Base-by-base conservation (phyloP, 2,113 vertebrate genomes). In the Entelurus aequoreus region DNA sequence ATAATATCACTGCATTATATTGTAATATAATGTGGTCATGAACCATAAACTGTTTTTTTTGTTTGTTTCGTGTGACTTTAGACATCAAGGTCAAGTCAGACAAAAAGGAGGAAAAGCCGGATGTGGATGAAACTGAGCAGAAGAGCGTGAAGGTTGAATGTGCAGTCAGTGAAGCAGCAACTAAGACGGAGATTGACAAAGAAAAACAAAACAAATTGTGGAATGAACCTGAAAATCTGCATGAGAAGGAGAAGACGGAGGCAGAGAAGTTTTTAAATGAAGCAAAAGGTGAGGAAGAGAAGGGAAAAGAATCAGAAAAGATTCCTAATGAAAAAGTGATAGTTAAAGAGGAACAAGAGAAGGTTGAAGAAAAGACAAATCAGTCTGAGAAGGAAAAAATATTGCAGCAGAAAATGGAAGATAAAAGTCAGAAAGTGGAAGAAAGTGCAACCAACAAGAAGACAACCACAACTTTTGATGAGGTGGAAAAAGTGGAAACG, bases 131-230 rank as follows among this genome's bases (percentile, higher is more conserved):
- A 66, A 11, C 48, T 35, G 80, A 86, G 44, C 65, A 80, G 46
- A 82, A 61, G 60, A 62, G 72, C 0, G 73, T 77, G 4, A 85
- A 67, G 61, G 79, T 83, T 3, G 85, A 83, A 44, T 81, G 46
- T 19, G 13, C 2, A 5, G 54, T n/a, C 46, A 68, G 0, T 1
- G 68, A 81, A 65, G 55, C 59, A 54, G 48, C 52, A 5, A 50
- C 38, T 40, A 76, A 64, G 54, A 13, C 65, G 68, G 42, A 84
- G 65, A 75, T 67, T 46, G 76, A 77, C 0, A 72, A 59, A 3
- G 65, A 56, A 5, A 59, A 46, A 8, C 54, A 52, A 8, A 49
- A 52, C 16, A 54, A 58, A 11, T 12, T 12, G n/a, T 57, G 55
- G 42, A 62, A 56, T 13, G 66, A 64, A 0, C 19, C 37, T 1